A percentile compares a stretch with the other conserved stretches of the same genome.
phyloP scores from a whole-genome alignment of 2,113 vertebrate species.

The Suricata suricatta region DNA sequence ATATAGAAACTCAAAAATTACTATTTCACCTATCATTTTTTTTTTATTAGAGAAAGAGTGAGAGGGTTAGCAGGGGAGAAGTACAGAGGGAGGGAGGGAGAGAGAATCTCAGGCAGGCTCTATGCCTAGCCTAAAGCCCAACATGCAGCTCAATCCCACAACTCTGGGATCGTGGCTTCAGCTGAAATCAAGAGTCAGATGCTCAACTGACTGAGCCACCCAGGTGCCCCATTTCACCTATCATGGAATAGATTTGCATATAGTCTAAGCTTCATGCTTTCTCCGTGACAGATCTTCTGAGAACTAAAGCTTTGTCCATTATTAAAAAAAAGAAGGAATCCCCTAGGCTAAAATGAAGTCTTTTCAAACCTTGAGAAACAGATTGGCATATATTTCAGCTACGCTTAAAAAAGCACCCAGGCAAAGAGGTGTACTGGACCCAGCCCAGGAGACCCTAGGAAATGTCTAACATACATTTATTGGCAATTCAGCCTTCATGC shows the following conservation, averaged over 20 bases:
- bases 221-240: neutral
- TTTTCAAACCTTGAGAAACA: neutral
- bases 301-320: conserved; percentile 22
- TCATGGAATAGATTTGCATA: neutral
- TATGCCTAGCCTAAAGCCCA: too few species aligned
- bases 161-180: too few species aligned
- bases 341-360: neutral
- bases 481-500: neutral
- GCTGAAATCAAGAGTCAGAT: too few species aligned
- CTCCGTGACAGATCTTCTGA: neutral
- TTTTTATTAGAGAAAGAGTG: too few species aligned
- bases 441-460: neutral
- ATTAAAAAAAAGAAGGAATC: neutral
- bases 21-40: neutral
- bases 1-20: conserved; percentile 35
- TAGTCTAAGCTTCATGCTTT: conserved; percentile 17
- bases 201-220: too few species aligned
- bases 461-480: neutral
- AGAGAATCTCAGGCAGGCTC: too few species aligned
- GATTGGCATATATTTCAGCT: neutral
- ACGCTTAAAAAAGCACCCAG: neutral
- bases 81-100: too few species aligned
- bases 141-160: too few species aligned
- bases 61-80: too few species aligned
- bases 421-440: neutral